These are phyloP conservation scores for Solenopsis invicta DNA, from an alignment of 1,140 invertebrate genomes.

Conservation along the genomic window DNA sequence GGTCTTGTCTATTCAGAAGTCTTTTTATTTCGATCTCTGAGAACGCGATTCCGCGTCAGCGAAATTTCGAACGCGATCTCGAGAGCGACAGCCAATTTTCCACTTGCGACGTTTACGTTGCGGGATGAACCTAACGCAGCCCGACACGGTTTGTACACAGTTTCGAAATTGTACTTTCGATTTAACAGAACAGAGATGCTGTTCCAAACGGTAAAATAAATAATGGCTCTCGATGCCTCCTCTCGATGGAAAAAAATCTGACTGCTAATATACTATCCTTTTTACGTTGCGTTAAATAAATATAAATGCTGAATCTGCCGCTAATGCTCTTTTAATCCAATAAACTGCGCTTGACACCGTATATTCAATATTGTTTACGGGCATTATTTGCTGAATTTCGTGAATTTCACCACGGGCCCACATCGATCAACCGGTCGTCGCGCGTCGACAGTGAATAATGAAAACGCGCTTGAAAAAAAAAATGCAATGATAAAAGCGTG, in stretches of 20 bases:
- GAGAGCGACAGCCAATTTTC: background rate
- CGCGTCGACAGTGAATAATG: constrained; percentile 54
- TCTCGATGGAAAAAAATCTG: background rate
- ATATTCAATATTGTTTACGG: constrained; percentile 31
- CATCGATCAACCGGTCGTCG: constrained; percentile 44
- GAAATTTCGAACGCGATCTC: background rate
- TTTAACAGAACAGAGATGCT: background rate
- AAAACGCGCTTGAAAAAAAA: constrained; percentile 56
- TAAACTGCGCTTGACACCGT: constrained; percentile 28
- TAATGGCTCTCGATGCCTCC: background rate
- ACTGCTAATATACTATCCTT: background rate
- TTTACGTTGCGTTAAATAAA: constrained; percentile 5
- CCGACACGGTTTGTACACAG: background rate
- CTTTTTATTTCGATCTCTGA: background rate
- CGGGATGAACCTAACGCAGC: background rate
- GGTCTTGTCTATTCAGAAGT: constrained; percentile 43
- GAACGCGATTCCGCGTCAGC: constrained; percentile 3
- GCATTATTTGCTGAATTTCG: constrained; percentile 35
- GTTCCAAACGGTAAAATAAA: background rate
- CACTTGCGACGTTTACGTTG: background rate
- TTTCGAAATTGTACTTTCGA: background rate
- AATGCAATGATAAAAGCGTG: constrained; percentile 55
- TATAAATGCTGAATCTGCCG: background rate
- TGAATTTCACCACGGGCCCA: background rate
- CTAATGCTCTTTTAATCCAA: constrained; percentile 15